Evolutionary conservation across 2,888 invertebrate species (phyloP).

Genomic region (Leptinotarsa juncta): DNA sequence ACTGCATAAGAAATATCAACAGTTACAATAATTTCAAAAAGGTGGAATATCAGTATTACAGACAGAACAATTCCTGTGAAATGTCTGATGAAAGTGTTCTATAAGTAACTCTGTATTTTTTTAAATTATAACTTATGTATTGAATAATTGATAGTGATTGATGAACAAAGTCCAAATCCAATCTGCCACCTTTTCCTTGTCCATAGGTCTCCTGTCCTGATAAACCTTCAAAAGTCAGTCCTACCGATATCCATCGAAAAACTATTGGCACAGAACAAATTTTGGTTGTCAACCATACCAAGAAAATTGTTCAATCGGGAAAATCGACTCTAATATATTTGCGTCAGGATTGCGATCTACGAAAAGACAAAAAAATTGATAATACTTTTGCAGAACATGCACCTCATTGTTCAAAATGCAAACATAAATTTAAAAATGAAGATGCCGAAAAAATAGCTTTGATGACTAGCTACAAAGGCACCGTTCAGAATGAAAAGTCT

Average conservation of each 20-base stretch:
- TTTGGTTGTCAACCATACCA: slow-evolving; percentile 51
- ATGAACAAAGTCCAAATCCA: slow-evolving; percentile 7
- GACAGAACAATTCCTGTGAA: no score
- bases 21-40: no score
- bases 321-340: slow-evolving; percentile 46
- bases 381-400: slow-evolving; percentile 35
- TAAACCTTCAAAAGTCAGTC: slow-evolving; percentile 41
- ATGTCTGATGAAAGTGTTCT: no score
- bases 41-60: no score
- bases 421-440: slow-evolving; percentile 39
- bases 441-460: slow-evolving; percentile 16
- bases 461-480: neutral
- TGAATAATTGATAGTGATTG: neutral
- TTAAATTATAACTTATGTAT: neutral
- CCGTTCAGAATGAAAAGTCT: neutral
- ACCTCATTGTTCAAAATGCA: slow-evolving; percentile 44
- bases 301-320: slow-evolving; percentile 42
- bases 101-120: no score
- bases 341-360: slow-evolving; percentile 33
- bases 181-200: slow-evolving; percentile 9
- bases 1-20: neutral
- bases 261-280: slow-evolving; percentile 40
- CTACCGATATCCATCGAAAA: slow-evolving; percentile 26
- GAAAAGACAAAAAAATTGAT: slow-evolving; percentile 30
- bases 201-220: slow-evolving; percentile 48